These are phyloP conservation scores for Heloderma charlesbogerti DNA, from an alignment of 2,113 vertebrate species.

Conservation along the genomic window DNA sequence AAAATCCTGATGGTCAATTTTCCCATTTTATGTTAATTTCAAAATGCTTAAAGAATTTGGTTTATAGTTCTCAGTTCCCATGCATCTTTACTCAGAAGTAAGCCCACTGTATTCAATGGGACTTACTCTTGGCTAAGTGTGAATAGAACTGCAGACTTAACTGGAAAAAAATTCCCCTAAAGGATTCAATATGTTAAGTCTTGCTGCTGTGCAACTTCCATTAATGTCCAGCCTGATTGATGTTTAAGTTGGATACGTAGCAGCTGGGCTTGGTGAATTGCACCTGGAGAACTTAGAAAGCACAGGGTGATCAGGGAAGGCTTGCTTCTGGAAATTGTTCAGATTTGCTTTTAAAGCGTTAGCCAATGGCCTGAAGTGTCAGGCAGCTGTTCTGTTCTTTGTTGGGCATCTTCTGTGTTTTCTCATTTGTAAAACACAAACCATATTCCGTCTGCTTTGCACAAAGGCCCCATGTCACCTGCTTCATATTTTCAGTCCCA, in stretches of 20 bases:
- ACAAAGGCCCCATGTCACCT: not conserved
- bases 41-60: not conserved
- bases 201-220: not conserved
- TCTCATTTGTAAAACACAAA: conserved; percentile 30
- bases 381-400: not conserved
- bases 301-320: not conserved
- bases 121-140: not conserved
- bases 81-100: not conserved
- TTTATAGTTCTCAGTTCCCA: not conserved
- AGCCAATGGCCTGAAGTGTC: conserved; percentile 17
- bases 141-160: not conserved
- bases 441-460: not conserved
- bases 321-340: not conserved
- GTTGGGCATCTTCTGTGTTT: conserved; percentile 28
- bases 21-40: not conserved
- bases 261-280: not conserved
- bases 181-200: not conserved
- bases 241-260: not conserved
- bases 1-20: not conserved
- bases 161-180: not conserved
- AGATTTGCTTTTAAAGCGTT: not conserved
- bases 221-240: not conserved
- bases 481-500: conserved; percentile 34
- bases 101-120: not conserved
- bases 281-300: not conserved